phyloP scores from a whole-genome alignment of 1,140 invertebrate genomes.

The Lepidurus apus region DNA sequence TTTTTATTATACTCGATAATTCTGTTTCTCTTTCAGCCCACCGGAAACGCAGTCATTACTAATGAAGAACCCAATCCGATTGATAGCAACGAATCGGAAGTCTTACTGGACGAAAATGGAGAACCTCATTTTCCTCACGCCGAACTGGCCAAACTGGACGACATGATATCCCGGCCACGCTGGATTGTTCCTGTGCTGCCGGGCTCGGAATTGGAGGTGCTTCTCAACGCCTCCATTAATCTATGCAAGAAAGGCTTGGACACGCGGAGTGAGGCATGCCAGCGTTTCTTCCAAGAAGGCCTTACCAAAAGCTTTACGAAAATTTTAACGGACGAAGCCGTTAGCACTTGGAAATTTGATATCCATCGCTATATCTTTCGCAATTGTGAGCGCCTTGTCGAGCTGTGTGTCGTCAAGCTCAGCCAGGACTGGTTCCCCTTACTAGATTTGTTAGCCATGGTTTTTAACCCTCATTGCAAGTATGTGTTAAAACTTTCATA shows the following conservation, averaged over 20 bases:
- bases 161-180: constrained; percentile 88
- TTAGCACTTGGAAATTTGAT: constrained; percentile 94
- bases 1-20: background rate
- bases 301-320: constrained; percentile 93
- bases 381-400: constrained; percentile 85
- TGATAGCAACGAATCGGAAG: constrained; percentile 35
- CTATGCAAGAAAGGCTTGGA: constrained; percentile 77
- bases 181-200: constrained; percentile 97
- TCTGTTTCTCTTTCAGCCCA: background rate
- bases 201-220: constrained; percentile 88
- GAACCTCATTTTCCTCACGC: constrained; percentile 76
- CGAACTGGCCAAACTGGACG: constrained; percentile 80
- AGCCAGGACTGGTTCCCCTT: constrained; percentile 89
- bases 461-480: constrained; percentile 90
- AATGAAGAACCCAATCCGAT: background rate
- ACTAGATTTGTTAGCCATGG: constrained; percentile 84
- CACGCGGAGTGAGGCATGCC: constrained; percentile 80
- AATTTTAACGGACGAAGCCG: constrained; percentile 96
- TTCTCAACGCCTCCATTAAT: constrained; percentile 83
- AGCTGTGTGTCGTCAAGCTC: constrained; percentile 84
- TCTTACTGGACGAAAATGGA: constrained; percentile 46
- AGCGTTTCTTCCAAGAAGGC: constrained; percentile 91
- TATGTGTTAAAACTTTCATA: constrained; percentile 46
- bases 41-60: background rate
- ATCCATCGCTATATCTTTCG: constrained; percentile 92